Evolutionary conservation across 2,113 vertebrate genomes (phyloP), one percentile per base, ranked within the genome.

Genomic region (Erpornis zantholeuca): DNA sequence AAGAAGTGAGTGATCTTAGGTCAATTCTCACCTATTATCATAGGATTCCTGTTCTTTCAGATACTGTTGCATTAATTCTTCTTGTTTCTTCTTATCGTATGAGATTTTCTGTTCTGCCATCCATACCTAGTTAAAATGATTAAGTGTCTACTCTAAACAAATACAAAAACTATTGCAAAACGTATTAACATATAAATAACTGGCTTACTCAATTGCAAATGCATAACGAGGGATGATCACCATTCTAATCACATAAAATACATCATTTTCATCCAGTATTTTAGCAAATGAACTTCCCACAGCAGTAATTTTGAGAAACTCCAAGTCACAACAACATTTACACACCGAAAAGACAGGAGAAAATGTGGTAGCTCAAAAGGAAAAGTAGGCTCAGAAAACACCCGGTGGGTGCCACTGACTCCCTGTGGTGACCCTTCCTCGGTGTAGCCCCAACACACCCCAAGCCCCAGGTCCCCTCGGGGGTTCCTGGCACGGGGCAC

Each of bases 31-130:
- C 99, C 99, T 99, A 95, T 99, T 99, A 97, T 99, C 99, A 96
- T 99, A 99, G 4, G 98, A 99, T 23, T 99, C 99, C 96, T 99
- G 99, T 91, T 99, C 99, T 96, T 99, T 99, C 93, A 99, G 92
- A 77, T 99, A 99, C 5, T 99, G 99, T 90, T 99, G 98, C 99
- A 99, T 99, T 81, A 99, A 97, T 57, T 99, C 99, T 96, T 99
- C 99, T 95, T 99, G 99, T 96, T 99, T 99, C 96, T 98, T 99
- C 97, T 99, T 99, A 53, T 99, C 99, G 84, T 99, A 99, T 1
- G 98, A 99, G 89, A 99, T 98, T 96, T 99, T 99, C 97, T 99
- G 99, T 92, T 99, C 99, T 31, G 99, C 99, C 96, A 99, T 99
- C 99, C 99, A 99, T 98, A 99, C 99, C 99, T 99, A 95, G 72